These are phyloP conservation scores for Drosophila novamexicana DNA, from an alignment of 1,140 invertebrate species.

Conservation along the genomic window DNA sequence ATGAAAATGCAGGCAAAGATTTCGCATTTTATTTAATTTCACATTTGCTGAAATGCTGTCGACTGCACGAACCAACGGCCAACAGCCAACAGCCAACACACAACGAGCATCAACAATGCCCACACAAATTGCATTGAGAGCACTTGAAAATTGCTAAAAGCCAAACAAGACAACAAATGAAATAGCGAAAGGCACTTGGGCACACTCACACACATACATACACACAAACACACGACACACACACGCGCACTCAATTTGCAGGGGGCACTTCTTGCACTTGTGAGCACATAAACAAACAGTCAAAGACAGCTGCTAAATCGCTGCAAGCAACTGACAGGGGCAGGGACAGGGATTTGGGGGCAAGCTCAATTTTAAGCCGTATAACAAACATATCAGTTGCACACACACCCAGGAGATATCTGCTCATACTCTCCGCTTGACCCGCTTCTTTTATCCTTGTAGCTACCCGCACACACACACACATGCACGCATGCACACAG, in stretches of 20 bases:
- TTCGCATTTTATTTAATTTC: conserved; percentile 79
- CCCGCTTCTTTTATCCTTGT: conserved; percentile 10
- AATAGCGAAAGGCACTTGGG: conserved; percentile 81
- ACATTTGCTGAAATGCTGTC: conserved; percentile 67
- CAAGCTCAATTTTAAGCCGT: conserved; percentile 65
- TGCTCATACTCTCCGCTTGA: neutral
- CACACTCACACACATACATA: conserved; percentile 43
- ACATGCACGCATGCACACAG: conserved; percentile 17
- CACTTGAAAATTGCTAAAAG: conserved; percentile 84
- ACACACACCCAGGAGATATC: conserved; percentile 44
- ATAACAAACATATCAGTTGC: conserved; percentile 79
- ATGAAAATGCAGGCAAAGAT: conserved; percentile 61
- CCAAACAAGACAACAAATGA: conserved; percentile 83
- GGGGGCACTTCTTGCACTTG: conserved; percentile 65
- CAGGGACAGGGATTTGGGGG: conserved; percentile 10
- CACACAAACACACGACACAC: neutral
- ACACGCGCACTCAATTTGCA: conserved; percentile 12
- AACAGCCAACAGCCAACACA: conserved; percentile 12
- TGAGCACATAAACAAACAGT: conserved; percentile 79
- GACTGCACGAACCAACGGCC: conserved; percentile 52
- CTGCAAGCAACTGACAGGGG: conserved; percentile 51
- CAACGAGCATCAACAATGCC: conserved; percentile 58
- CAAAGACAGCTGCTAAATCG: conserved; percentile 62
- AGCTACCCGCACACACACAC: conserved; percentile 15
- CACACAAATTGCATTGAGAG: conserved; percentile 82